Evolutionary conservation across 1,140 invertebrate species (phyloP), one percentile per base, ranked within the genome.

Genomic region (Propsilocerus akamusi): DNA sequence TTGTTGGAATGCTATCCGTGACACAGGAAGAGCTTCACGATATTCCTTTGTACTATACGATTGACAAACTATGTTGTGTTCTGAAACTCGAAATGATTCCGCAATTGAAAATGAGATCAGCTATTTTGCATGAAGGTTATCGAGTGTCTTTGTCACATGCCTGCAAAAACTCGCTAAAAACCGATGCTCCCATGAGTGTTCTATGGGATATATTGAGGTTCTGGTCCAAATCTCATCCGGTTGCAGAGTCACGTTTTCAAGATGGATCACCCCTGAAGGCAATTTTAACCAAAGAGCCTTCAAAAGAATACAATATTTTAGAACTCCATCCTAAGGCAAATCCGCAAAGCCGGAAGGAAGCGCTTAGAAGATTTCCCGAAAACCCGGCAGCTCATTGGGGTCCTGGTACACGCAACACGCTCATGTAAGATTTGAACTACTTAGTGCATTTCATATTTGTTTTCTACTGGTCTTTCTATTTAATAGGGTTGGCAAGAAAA

Each of bases 161-260:
- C 48, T 75, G 75, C 47, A 85, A 81, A 58, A 77, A 80, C 53
- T 93, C 91, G 0, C 70, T 98, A 3, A 99, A 99, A 71, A 98
- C 96, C 0, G 71, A 93, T 67, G 95, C 96, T 0, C 91, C 97
- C 0, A 66, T 76, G 28, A 62, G 72, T 4, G 71, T 96, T 14
- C 64, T 99, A 12, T 99, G 95, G 96, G 92, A 95, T 65, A 80
- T 97, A n/a, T 72, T 97, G 49, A 70, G 85, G 54, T 72, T 72
- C 24, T 95, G 90, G 89, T 78, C 79, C 55, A 78, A 80, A 52
- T 59, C 63, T 11, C 70, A 82, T 58, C 83, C 82, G 2, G 69
- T 75, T 14, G 72, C 72, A 48, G 57, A 67, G 28, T 61, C 68
- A 52, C 73, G 76, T 52, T 60, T 78, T 49, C 63, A 70, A 48